Base-by-base conservation (phyloP, 1,140 invertebrate species). In the Bemisia tabaci region DNA sequence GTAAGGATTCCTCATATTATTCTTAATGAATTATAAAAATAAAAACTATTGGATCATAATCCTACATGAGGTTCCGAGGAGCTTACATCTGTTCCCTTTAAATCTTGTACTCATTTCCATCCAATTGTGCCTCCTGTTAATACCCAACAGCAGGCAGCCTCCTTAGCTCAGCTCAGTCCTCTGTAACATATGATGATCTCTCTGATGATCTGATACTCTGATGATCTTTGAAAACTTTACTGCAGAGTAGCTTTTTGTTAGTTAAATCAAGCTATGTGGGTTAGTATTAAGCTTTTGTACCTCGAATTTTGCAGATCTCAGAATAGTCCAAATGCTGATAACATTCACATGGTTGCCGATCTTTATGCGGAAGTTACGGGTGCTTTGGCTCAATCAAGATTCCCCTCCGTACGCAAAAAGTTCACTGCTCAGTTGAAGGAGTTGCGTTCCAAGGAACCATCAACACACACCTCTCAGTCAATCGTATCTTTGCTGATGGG, bases 401-500 rank as follows among this genome's bases (percentile, higher is more conserved):
- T 98, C 77, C 85, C 87, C 67, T 94, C 94, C 22, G 93, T 98
- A 5, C 82, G 90, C 65, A 96, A 95, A 75, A 84, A 91, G 60
- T 99, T 99, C 77, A 91, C 94, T 78, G 84, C 84, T 25, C 95
- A 98, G 79, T 79, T 99, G 26, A 95, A 94, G 79, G 95, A 97
- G 79, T 77, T 96, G 71, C 78, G 91, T 64, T 81, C 81, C 60
- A 87, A 91, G 73, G 95, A 98, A 75, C 88, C 91, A 9, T 92
- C 88, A 23, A 87, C 92, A 0, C 85, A 90, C 72, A 94, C 89
- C 21, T 94, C 92, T 0, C 94, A 98, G 73, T 92, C 91, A 74
- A 97, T 99, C 68, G 98, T 98, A 70, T 95, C 93, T 27, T 81
- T 99, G 27, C 78, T 99, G 12, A 99, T 98, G 94, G 96, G 97